Evolutionary conservation across 1,140 invertebrate species (phyloP).

Genomic region (Nylanderia fulva): DNA sequence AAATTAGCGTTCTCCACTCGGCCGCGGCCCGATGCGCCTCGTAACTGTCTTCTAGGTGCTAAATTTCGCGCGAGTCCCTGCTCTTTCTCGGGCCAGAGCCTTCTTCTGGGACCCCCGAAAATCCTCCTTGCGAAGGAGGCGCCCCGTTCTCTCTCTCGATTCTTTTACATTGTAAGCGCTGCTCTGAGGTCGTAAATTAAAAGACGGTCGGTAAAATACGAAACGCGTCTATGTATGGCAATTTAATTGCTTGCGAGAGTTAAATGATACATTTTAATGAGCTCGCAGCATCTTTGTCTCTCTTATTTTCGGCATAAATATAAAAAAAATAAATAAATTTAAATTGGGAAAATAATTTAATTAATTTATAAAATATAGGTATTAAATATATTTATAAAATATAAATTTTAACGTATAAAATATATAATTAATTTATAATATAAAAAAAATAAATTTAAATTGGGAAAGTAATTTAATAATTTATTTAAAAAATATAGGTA

Average conservation of each 20-base stretch:
- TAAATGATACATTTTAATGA: not conserved
- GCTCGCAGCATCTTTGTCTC: too few relatives aligned
- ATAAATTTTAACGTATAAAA: too few relatives aligned
- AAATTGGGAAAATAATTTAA: too few relatives aligned
- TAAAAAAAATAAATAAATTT: too few relatives aligned
- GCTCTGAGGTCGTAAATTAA: slow-evolving; percentile 37
- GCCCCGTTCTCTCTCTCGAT: not conserved
- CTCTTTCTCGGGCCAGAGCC: not conserved
- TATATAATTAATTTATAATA: too few relatives aligned
- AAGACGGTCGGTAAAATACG: slow-evolving; percentile 25
- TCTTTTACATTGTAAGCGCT: slow-evolving; percentile 34
- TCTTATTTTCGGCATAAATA: too few relatives aligned
- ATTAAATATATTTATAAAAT: too few relatives aligned
- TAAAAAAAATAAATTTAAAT: too few relatives aligned
- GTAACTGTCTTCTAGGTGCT: slow-evolving; percentile 86
- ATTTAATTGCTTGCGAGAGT: slow-evolving; percentile 23
- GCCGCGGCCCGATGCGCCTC: slow-evolving; percentile 76
- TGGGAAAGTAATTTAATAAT: too few relatives aligned
- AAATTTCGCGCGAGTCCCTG: slow-evolving; percentile 78
- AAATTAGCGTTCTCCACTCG: slow-evolving; percentile 85
- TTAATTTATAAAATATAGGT: too few relatives aligned
- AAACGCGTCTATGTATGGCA: not conserved
- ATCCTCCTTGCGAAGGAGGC: not conserved
- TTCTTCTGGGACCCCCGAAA: slow-evolving; percentile 14
- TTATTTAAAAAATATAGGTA: too few relatives aligned